Base-by-base conservation (phyloP, 2,888 invertebrate genomes). In the Gisinianus flammeolus region DNA sequence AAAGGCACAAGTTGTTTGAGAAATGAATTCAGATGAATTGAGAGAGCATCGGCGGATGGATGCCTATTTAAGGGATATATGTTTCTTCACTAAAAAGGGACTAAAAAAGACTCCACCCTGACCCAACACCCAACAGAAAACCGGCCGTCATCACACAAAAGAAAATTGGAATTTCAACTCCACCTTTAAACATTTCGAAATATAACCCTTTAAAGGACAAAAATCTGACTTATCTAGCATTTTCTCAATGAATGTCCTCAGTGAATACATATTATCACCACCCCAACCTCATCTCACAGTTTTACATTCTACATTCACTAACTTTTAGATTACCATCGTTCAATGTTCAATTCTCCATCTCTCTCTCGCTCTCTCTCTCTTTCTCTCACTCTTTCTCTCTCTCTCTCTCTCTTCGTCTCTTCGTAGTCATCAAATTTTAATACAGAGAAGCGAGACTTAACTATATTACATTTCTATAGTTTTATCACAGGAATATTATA, bases 61-160 rank as follows among this genome's bases (percentile, higher is more conserved):
- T 82, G 82, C 81, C 82, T 80, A 81, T 82, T 80, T 82, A 82
- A 79, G 82, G 82, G 79, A 81, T 78, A 81, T 82, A 82, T 82
- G n/a, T n/a, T n/a, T n/a, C n/a, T n/a, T n/a, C n/a, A n/a, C n/a
- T n/a, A n/a, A n/a, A n/a, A n/a, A n/a, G n/a, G n/a, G n/a, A n/a
- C n/a, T n/a, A n/a, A n/a, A n/a, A n/a, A n/a, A n/a, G n/a, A n/a
- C n/a, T n/a, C n/a, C n/a, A n/a, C n/a, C n/a, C n/a, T n/a, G n/a
- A n/a, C n/a, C n/a, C n/a, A n/a, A n/a, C n/a, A n/a, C n/a, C n/a
- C n/a, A n/a, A n/a, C n/a, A n/a, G n/a, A n/a, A n/a, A n/a, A n/a
- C n/a, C n/a, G n/a, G n/a, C n/a, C n/a, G n/a, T n/a, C n/a, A n/a
- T n/a, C n/a, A n/a, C n/a, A n/a, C n/a, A n/a, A n/a, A n/a, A n/a